Evolutionary conservation across 2,797 vertebrate species (phyloP), one percentile per base, ranked within the genome.

Genomic region (Sternarchorhynchus goeldii): DNA sequence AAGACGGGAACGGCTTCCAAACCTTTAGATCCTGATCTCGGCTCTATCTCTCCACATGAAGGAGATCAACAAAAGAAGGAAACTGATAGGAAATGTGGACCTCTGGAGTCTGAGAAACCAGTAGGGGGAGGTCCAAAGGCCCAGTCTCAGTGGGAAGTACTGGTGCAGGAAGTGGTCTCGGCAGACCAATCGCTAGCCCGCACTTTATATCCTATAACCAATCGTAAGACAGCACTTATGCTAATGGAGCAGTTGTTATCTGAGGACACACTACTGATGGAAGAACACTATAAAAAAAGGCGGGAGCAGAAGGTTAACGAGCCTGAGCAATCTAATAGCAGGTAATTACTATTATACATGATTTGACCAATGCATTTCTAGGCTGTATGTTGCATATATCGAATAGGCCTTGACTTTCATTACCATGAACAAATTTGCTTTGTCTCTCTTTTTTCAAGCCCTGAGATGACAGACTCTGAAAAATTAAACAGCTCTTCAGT

Each of bases 191-290:
- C 95, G 2, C 87, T 98, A 88, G 90, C 89, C 39, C 88, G 89
- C 12, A 68, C 91, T 29, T 90, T 99, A n/a, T 91, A 90, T 79
- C 95, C 96, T 2, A 83, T 92, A 57, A 77, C 94, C 76, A 89
- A 89, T 55, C 93, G 95, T 58, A 95, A 94, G 88, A 96, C 94
- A 0, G 93, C 93, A 0, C 84, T 96, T 71, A 95, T 95, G 88
- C 91, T 99, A 82, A 94, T 99, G 94, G 96, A 98, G 86, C 95
- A 94, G 80, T 91, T 99, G 76, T 93, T 99, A 76, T 95, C 95
- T 0, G 90, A 95, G 81, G 92, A 94, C 77, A 76, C 92, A 6
- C 90, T 94, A 78, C 88, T 95, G 77, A 94, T 94, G 93, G 93
- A 94, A 86, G 93, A 93, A 83, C 93, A 94, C 85, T 94, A 94